These are phyloP conservation scores for Ethmia dodecea DNA, from an alignment of 2,888 invertebrate genomes.

Conservation along the genomic window DNA sequence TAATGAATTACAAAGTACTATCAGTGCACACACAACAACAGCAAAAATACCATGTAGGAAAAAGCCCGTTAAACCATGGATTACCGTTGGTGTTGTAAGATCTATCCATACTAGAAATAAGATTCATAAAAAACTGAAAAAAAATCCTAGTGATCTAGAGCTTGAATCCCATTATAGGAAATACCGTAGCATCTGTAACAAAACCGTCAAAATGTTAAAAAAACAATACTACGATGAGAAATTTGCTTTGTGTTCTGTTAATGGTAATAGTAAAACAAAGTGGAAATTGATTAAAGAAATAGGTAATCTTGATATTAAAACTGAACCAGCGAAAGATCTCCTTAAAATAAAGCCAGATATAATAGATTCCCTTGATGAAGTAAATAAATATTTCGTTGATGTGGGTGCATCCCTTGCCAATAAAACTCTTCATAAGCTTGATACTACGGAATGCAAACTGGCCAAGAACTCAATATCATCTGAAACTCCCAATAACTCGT, in stretches of 20 bases:
- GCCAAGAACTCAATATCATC: neutral
- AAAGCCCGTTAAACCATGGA: slow-evolving; percentile 1
- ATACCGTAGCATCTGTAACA: neutral
- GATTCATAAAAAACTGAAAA: neutral
- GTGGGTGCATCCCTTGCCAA: neutral
- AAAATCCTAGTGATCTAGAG: neutral
- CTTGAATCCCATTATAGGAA: neutral
- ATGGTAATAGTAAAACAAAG: neutral
- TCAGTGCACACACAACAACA: no score
- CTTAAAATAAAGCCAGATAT: neutral
- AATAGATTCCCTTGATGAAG: neutral
- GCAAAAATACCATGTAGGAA: no score
- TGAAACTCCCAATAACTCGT: neutral
- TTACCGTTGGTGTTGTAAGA: neutral
- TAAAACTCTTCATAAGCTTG: neutral
- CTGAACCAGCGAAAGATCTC: neutral
- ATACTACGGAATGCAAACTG: neutral
- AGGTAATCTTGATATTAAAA: neutral
- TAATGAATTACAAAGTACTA: no score
- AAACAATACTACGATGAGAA: neutral
- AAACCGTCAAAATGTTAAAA: neutral
- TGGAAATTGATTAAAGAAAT: neutral
- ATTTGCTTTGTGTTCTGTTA: no score
- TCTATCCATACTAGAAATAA: slow-evolving; percentile 1
- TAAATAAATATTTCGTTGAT: neutral